Conservation (phyloP, 1,140 invertebrate species). For the Pseudachorutes palmiensis region DNA sequence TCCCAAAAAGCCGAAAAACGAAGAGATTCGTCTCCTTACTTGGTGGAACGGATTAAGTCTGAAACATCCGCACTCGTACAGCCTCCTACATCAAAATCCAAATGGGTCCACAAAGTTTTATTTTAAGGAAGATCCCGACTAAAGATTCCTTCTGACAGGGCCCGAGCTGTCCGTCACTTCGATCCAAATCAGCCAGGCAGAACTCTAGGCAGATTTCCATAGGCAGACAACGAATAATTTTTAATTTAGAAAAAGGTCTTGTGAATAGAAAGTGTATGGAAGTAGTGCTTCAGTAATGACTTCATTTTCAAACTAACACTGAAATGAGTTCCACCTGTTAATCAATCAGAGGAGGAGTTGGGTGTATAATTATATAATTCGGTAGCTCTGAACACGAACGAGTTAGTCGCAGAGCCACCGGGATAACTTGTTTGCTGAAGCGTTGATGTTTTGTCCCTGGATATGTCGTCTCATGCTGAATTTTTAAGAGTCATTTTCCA, state of each 20-base stretch:
- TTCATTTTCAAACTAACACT: too few species aligned
- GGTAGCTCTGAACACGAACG: too few species aligned
- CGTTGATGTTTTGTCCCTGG: neutral
- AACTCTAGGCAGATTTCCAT: neutral
- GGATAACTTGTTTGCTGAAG: too few species aligned
- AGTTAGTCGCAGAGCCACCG: too few species aligned
- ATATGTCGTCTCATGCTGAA: slow-evolving; percentile 7
- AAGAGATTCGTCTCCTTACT: neutral
- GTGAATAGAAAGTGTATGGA: too few species aligned
- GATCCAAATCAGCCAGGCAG: neutral
- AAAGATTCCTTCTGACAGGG: neutral
- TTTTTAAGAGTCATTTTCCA: neutral
- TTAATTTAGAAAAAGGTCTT: too few species aligned
- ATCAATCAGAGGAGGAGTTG: too few species aligned
- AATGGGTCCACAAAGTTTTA: neutral
- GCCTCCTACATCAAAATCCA: neutral
- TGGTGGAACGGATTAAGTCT: neutral
- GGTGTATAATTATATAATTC: too few species aligned
- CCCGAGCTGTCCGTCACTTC: slow-evolving; percentile 5
- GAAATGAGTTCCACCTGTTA: too few species aligned
- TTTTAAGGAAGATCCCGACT: neutral
- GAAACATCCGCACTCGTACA: neutral
- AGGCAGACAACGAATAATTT: too few species aligned
- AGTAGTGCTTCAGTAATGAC: too few species aligned
- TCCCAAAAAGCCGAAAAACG: slow-evolving; percentile 1